Conservation (phyloP, 2,888 invertebrate genomes). For the Hypercompe scribonia region DNA sequence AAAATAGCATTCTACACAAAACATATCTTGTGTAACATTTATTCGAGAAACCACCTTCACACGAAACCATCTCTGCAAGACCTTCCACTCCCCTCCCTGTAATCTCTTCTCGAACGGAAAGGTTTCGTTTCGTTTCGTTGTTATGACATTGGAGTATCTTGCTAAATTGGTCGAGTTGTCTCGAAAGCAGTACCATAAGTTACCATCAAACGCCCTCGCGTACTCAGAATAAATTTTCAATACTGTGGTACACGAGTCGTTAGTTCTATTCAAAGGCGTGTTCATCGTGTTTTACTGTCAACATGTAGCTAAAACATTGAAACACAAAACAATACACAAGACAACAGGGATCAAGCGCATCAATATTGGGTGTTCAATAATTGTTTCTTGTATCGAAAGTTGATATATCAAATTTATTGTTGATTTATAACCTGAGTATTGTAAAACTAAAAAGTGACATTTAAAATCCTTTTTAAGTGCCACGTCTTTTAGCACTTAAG, state of each 20-base stretch:
- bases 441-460: too few relatives aligned
- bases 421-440: background rate
- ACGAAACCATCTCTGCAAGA: constrained; percentile 52
- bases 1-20: constrained; percentile 73
- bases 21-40: constrained; percentile 73
- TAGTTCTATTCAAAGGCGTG: constrained; percentile 76
- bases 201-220: constrained; percentile 77
- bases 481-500: background rate
- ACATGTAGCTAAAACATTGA: constrained; percentile 19
- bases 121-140: too few relatives aligned
- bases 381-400: background rate
- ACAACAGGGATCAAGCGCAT: background rate
- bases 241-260: constrained; percentile 76
- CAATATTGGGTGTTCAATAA: background rate
- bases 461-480: background rate
- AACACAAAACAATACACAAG: background rate
- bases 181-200: constrained; percentile 75
- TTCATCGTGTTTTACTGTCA: constrained; percentile 34
- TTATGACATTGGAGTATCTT: constrained; percentile 47
- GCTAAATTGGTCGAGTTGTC: constrained; percentile 59
- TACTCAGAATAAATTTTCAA: constrained; percentile 86
- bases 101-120: constrained; percentile 4
- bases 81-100: constrained; percentile 36
- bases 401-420: background rate
- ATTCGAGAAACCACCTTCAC: constrained; percentile 64